A percentile compares a stretch with the other conserved stretches of the same genome.
These are phyloP conservation scores for Campoletis sonorensis DNA, from an alignment of 1,140 invertebrate species.

Conservation along the genomic window DNA sequence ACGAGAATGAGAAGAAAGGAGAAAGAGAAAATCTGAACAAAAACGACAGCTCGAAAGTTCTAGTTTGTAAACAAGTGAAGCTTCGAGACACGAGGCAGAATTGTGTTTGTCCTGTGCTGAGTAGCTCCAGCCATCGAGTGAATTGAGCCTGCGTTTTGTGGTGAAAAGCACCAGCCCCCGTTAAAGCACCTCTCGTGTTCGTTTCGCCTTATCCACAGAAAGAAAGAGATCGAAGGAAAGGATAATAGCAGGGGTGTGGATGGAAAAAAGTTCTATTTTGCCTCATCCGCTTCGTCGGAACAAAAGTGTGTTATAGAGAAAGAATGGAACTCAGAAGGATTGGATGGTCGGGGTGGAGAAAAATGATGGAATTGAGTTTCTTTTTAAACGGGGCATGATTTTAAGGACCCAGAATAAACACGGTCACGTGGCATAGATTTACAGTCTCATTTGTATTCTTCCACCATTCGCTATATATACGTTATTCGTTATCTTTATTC, in stretches of 20 bases:
- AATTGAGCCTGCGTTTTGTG: conserved; percentile 27
- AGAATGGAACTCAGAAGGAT: not conserved
- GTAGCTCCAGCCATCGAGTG: conserved; percentile 19
- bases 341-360: not conserved
- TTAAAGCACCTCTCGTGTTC: conserved; percentile 21
- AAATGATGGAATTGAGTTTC: conserved; percentile 36
- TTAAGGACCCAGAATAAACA: conserved; percentile 60
- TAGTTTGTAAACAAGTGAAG: conserved; percentile 31
- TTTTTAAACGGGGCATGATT: conserved; percentile 20
- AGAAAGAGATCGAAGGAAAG: not conserved
- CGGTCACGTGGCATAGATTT: conserved; percentile 59
- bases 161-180: conserved; percentile 1
- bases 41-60: conserved; percentile 24
- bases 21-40: not conserved
- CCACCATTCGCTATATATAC: conserved; percentile 20
- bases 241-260: not conserved
- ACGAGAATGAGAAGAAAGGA: not conserved
- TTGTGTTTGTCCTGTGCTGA: conserved; percentile 38
- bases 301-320: not conserved
- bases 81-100: not conserved
- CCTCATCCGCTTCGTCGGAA: conserved; percentile 5
- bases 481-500: too few species aligned
- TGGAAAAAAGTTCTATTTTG: conserved; percentile 21
- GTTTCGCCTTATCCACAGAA: not conserved
- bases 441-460: conserved; percentile 11